Evolutionary conservation across 2,888 invertebrate species (phyloP).

Genomic region (Athalia cordata): DNA sequence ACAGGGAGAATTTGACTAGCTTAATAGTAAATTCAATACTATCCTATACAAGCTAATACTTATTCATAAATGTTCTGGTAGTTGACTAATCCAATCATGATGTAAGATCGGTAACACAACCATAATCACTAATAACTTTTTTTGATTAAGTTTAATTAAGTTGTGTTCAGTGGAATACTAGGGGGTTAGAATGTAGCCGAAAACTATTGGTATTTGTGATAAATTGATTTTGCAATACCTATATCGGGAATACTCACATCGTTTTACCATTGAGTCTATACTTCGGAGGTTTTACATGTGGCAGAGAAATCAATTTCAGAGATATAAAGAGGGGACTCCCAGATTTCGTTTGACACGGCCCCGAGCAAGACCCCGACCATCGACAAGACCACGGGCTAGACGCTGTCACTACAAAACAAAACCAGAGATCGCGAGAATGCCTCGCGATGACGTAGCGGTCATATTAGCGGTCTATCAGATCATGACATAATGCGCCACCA

Average conservation of each 20-base stretch:
- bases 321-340: constrained; percentile 33
- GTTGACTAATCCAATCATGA: too few relatives aligned
- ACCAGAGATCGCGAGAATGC: not conserved
- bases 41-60: not conserved
- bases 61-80: too few relatives aligned
- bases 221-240: too few relatives aligned
- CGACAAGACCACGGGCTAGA: not conserved
- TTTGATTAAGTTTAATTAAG: too few relatives aligned
- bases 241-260: not conserved
- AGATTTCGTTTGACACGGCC: not conserved
- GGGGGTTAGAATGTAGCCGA: not conserved
- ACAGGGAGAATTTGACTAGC: not conserved
- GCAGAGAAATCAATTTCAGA: not conserved
- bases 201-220: too few relatives aligned
- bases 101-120: too few relatives aligned
- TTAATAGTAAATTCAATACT: not conserved
- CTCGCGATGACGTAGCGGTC: too few relatives aligned
- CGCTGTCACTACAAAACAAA: not conserved
- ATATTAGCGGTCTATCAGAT: too few relatives aligned
- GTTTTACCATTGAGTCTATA: not conserved
- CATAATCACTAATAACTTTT: too few relatives aligned
- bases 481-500: too few relatives aligned
- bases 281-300: not conserved
- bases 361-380: not conserved
- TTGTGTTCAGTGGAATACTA: too few relatives aligned